These are phyloP conservation scores for Manduca sexta DNA, from an alignment of 1,140 invertebrate genomes.

Conservation along the genomic window DNA sequence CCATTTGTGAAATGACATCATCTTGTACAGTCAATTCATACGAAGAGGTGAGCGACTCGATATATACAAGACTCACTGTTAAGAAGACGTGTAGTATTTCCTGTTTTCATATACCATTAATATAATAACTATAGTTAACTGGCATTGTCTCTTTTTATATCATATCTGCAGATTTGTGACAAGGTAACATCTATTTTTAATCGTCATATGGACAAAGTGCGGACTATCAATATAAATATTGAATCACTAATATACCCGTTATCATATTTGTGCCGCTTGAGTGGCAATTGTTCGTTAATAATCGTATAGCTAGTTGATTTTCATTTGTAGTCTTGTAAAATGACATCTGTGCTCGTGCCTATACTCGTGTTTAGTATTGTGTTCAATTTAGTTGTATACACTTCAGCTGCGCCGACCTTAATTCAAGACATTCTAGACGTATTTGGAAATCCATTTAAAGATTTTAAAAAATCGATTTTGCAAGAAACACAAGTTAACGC, in stretches of 20 bases:
- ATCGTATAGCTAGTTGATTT: constrained; percentile 21
- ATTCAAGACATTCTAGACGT: constrained; percentile 33
- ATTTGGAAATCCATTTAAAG: constrained; percentile 51
- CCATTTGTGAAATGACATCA: no score
- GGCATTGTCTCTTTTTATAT: no score
- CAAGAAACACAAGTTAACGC: not conserved
- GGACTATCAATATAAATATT: no score
- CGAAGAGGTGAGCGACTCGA: no score
- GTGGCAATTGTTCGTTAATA: constrained; percentile 31
- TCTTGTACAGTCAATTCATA: no score
- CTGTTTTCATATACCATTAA: no score
- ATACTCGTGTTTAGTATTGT: constrained; percentile 44
- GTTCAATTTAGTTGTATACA: constrained; percentile 31
- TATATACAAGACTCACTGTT: no score
- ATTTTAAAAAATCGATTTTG: constrained; percentile 28
- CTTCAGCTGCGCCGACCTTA: constrained; percentile 26
- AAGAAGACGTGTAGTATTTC: no score
- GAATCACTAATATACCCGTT: constrained; percentile 1
- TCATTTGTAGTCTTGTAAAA: constrained; percentile 34
- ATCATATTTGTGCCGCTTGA: constrained; percentile 19
- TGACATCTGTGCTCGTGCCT: constrained; percentile 44
- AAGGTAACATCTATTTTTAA: no score
- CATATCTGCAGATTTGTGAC: no score
- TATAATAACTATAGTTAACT: no score
- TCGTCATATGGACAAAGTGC: no score